Conservation (phyloP, 2,888 invertebrate species). For the Aphodius granarius region DNA sequence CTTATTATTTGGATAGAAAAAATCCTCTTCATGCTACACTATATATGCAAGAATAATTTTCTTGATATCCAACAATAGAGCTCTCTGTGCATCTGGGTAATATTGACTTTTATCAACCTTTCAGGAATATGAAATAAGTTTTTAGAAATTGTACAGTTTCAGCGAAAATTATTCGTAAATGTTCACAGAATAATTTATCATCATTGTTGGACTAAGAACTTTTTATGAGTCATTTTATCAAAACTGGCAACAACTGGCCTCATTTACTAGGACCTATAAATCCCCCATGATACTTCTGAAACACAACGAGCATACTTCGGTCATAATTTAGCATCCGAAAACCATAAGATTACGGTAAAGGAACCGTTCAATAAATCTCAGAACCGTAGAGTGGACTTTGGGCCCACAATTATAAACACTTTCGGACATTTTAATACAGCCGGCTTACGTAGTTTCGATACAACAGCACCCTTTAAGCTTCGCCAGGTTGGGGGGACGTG, state of each 20-base stretch:
- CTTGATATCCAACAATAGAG: too few relatives aligned
- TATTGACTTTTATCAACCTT: too few relatives aligned
- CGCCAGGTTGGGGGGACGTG: constrained; percentile 13
- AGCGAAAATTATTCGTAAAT: too few relatives aligned
- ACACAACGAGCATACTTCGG: background rate
- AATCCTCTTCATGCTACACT: too few relatives aligned
- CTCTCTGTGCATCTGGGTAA: too few relatives aligned
- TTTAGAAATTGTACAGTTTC: too few relatives aligned
- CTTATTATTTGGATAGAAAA: too few relatives aligned
- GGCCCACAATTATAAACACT: constrained; percentile 19
- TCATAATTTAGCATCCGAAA: background rate
- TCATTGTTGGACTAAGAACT: too few relatives aligned
- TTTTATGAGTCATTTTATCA: too few relatives aligned
- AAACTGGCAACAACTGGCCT: background rate
- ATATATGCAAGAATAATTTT: too few relatives aligned
- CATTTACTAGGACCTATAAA: background rate
- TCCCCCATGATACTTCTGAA: background rate
- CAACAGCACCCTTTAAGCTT: constrained; percentile 23
- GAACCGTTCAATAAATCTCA: background rate
- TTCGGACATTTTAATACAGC: constrained; percentile 25
- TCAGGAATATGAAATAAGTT: too few relatives aligned
- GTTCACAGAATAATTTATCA: too few relatives aligned
- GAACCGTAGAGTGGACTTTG: background rate
- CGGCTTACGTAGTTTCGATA: constrained; percentile 22
- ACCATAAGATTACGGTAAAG: background rate